Percentiles rank a stretch among this genome's conserved stretches.
Evolutionary conservation across 2,797 vertebrate genomes (phyloP).

Genomic region (Geotrypetes seraphini): DNA sequence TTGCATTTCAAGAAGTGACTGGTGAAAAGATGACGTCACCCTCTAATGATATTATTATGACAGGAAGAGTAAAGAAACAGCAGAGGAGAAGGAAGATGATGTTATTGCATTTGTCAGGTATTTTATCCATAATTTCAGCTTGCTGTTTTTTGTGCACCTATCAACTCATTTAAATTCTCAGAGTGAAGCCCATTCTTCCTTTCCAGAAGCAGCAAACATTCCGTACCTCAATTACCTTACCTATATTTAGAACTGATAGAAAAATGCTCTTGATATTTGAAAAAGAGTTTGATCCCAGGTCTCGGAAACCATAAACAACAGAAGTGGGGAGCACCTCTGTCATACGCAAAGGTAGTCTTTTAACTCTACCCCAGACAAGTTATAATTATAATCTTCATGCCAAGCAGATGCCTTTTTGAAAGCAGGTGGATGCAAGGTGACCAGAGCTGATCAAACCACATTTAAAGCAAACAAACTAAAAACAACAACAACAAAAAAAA

Average conservation of each 20-base stretch:
- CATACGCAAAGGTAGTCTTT: constrained; percentile 54
- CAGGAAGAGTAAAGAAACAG: constrained; percentile 38
- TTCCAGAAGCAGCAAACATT: constrained; percentile 18
- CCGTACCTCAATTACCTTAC: constrained; percentile 24
- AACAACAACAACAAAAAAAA: too few relatives aligned
- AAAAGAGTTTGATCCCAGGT: constrained; percentile 56
- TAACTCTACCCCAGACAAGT: constrained; percentile 53
- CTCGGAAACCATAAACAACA: constrained; percentile 49
- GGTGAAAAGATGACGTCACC: constrained; percentile 43
- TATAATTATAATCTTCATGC: constrained; percentile 74
- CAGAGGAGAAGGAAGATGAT: constrained; percentile 31
- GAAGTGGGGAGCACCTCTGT: constrained; percentile 51
- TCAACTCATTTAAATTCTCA: constrained; percentile 9
- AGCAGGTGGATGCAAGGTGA: constrained; percentile 59
- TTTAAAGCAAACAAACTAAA: constrained; percentile 58
- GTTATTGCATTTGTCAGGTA: constrained; percentile 14
- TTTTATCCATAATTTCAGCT: constrained; percentile 31
- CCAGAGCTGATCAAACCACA: constrained; percentile 58
- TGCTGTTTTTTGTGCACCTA: constrained; percentile 13
- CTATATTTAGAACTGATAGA: constrained; percentile 36
- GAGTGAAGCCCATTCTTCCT: neutral
- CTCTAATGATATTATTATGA: constrained; percentile 37
- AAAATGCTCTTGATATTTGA: constrained; percentile 39
- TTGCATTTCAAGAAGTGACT: constrained; percentile 34
- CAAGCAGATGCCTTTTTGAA: constrained; percentile 57